These are phyloP conservation scores for Nematostella vectensis DNA, from an alignment of 92 coral and sea anemone genomes.

Conservation along the genomic window DNA sequence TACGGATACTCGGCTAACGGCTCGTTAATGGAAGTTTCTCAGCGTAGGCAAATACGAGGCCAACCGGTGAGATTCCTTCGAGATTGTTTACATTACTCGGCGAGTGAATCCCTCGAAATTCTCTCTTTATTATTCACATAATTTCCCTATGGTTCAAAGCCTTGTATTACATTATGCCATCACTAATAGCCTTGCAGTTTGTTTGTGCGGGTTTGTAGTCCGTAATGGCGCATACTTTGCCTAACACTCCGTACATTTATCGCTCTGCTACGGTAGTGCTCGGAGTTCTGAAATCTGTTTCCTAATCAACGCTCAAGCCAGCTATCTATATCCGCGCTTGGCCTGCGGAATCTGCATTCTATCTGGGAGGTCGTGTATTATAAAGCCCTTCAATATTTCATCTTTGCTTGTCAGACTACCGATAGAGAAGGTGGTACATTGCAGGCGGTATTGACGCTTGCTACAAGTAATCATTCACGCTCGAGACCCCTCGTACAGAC, in stretches of 20 bases:
- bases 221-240: neutral
- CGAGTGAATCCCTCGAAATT: neutral
- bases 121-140: neutral
- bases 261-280: neutral
- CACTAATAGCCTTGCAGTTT: neutral
- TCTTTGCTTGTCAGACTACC: neutral
- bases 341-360: neutral
- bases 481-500: too few relatives aligned
- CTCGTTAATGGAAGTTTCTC: too few relatives aligned
- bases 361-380: constrained; percentile 5
- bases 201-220: neutral
- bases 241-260: neutral
- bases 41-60: too few relatives aligned
- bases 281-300: neutral
- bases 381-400: neutral
- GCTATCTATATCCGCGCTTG: neutral
- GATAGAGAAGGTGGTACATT: neutral
- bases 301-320: neutral
- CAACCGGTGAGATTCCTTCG: constrained; percentile 11
- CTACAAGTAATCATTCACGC: neutral
- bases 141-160: neutral
- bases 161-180: neutral
- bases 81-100: constrained; percentile 21
- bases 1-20: too few relatives aligned
- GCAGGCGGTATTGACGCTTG: neutral